Evolutionary conservation across 2,797 vertebrate species (phyloP).

Genomic region (Alcedo atthis): DNA sequence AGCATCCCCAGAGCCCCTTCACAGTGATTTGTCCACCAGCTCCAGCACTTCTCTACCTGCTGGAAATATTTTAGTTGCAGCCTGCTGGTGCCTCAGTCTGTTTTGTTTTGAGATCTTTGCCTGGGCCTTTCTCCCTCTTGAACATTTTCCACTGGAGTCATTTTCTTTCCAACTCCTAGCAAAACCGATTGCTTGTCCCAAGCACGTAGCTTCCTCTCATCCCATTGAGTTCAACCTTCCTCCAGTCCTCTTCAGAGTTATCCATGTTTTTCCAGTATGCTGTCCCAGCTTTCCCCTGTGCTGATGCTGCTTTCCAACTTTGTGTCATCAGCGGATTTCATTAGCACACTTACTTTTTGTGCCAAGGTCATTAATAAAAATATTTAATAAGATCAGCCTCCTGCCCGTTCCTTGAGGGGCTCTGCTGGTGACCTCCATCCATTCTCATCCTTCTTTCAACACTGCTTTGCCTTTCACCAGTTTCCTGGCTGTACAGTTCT

Average conservation of each 20-base stretch:
- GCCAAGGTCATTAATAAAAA: constrained; percentile 59
- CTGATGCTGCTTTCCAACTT: neutral
- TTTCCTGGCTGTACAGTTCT: neutral
- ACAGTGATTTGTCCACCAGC: accelerated
- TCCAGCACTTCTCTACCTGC: neutral
- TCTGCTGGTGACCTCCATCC: constrained; percentile 22
- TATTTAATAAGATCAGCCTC: constrained; percentile 35
- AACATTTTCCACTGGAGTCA: neutral
- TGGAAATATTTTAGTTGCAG: neutral
- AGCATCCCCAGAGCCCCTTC: neutral
- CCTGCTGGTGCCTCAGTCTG: neutral
- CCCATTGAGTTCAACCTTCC: neutral
- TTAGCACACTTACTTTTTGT: neutral
- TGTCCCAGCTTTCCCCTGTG: constrained; percentile 19
- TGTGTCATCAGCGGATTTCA: constrained; percentile 52
- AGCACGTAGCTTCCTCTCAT: neutral
- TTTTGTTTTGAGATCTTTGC: neutral
- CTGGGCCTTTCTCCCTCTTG: neutral
- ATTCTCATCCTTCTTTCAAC: constrained; percentile 23
- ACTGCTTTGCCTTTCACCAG: neutral
- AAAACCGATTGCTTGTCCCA: neutral
- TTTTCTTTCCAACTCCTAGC: neutral
- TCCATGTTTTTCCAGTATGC: neutral
- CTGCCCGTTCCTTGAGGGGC: constrained; percentile 24
- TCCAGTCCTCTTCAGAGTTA: neutral